Evolutionary conservation across 1,140 invertebrate species (phyloP), one percentile per base, ranked within the genome.

Genomic region (Paraescarpia echinospica): DNA sequence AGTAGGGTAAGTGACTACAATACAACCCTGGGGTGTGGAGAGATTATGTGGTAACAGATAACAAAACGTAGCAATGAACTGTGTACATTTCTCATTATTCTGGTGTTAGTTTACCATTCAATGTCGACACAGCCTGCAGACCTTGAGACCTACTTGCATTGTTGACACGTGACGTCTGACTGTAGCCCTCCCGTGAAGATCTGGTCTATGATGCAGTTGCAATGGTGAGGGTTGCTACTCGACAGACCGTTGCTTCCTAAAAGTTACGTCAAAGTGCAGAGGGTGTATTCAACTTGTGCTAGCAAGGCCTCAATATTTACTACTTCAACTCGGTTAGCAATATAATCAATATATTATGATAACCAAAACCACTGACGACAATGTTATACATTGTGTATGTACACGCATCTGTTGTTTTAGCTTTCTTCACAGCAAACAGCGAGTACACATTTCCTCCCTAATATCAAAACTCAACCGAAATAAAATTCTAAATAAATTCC

Each of bases 141-240:
- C 59, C 12, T 18, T 90, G 90, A 18, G 14, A 90, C 97, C 96
- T 96, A 98, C 97, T 97, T 98, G 97, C 99, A 99, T 90, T 98
- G 97, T 94, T 98, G 98, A 96, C 99, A 99, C 1, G 99, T 98
- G 12, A 99, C 98, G 96, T 99, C 99, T 93, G 99, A 99, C 96
- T 99, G 99, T 90, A 99, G 96, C 90, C 98, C 98, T 31, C 99
- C 99, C 1, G 98, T 99, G 95, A 99, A 99, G 94, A 99, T 99
- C 96, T 99, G 98, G 96, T 99, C 98, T 93, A 99, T 99, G 94
- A 99, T 99, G 96, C 99, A 99, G 94, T 98, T 98, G 96, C 99
- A 99, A 93, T 98, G 97, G 94, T 97, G 97, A 92, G 96, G 97
- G 95, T 95, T 97, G 93, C 93, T 96, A 93, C 94, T 93, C 93